These are phyloP conservation scores for Sphinx pinastri DNA, from an alignment of 2,888 invertebrate genomes.

Conservation along the genomic window DNA sequence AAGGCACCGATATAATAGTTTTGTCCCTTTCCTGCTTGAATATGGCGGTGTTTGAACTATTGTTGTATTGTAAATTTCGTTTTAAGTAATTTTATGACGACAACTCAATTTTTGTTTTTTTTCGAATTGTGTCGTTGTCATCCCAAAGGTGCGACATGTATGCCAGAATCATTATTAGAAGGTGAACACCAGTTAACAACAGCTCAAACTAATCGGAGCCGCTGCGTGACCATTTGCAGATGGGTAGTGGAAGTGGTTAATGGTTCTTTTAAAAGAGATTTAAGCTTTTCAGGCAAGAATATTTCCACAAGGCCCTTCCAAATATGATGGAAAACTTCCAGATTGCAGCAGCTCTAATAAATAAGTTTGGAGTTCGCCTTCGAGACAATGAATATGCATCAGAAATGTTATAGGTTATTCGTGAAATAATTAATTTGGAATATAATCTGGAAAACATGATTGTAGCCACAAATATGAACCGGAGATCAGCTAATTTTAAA, in stretches of 20 bases:
- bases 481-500: neutral
- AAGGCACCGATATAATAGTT: too few relatives aligned
- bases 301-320: neutral
- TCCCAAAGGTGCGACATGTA: too few relatives aligned
- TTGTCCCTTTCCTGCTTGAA: too few relatives aligned
- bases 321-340: neutral
- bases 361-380: neutral
- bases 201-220: neutral
- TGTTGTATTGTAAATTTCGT: too few relatives aligned
- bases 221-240: too few relatives aligned
- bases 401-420: neutral
- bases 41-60: too few relatives aligned
- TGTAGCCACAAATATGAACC: neutral
- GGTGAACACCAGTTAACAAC: neutral
- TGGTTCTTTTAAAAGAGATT: neutral
- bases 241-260: neutral
- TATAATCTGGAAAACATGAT: neutral
- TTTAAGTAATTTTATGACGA: too few relatives aligned
- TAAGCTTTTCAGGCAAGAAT: neutral
- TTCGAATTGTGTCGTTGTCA: too few relatives aligned
- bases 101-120: too few relatives aligned
- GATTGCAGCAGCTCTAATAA: neutral
- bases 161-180: slow-evolving; percentile 2
- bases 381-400: neutral
- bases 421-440: neutral